Percentiles rank a stretch among this genome's conserved stretches.
Evolutionary conservation across 2,797 vertebrate genomes (phyloP).

Genomic region (Cirrhinus molitorella): DNA sequence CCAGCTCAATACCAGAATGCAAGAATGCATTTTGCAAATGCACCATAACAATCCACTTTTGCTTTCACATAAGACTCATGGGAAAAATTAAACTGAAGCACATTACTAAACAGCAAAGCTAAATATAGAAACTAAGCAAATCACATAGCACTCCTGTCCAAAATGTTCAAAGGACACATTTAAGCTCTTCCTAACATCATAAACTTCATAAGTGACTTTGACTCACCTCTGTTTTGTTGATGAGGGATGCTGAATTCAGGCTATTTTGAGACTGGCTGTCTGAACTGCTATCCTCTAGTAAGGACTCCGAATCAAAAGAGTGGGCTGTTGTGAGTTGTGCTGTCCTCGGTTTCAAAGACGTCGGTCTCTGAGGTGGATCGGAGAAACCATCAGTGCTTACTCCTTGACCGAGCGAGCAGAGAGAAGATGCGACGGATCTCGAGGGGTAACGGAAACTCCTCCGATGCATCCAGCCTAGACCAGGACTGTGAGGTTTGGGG

Average conservation of each 20-base stretch:
- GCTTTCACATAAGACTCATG: not conserved
- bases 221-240: constrained; percentile 79
- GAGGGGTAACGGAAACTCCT: constrained; percentile 71
- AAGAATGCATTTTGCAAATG: not conserved
- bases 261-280: constrained; percentile 72
- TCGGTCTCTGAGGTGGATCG: constrained; percentile 73
- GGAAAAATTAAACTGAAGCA: not conserved
- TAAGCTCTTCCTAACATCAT: not conserved
- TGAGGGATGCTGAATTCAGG: constrained; percentile 61
- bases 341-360: constrained; percentile 71
- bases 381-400: constrained; percentile 65
- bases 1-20: not conserved
- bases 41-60: constrained; percentile 9
- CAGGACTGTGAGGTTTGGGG: constrained; percentile 83
- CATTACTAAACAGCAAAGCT: not conserved
- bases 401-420: constrained; percentile 79
- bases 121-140: not conserved
- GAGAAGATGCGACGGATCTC: constrained; percentile 74
- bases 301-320: constrained; percentile 71
- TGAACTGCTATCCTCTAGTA: constrained; percentile 73
- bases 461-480: constrained; percentile 61
- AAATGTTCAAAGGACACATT: not conserved
- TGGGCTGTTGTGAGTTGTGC: constrained; percentile 73
- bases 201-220: constrained; percentile 52
- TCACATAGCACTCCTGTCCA: not conserved